phyloP scores from a whole-genome alignment of 2,888 invertebrate species.

The Aphodius sticticus region DNA sequence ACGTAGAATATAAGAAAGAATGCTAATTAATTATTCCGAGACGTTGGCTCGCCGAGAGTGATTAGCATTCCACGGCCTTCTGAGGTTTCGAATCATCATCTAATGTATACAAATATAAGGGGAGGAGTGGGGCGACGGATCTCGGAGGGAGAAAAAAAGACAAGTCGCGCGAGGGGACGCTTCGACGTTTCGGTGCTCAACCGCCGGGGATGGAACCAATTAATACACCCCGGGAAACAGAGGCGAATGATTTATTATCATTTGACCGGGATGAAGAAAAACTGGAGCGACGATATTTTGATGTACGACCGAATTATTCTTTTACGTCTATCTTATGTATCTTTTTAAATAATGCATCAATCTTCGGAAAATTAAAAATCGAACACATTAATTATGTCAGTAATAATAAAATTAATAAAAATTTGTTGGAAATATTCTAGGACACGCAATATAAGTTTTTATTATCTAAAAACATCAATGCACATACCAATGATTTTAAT shows the following conservation, averaged over 20 bases:
- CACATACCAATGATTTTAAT: too few relatives aligned
- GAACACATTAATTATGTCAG: too few relatives aligned
- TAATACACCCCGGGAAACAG: slow-evolving; percentile 27
- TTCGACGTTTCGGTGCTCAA: slow-evolving; percentile 17
- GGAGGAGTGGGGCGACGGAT: slow-evolving; percentile 11
- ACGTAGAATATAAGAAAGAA: slow-evolving; percentile 64
- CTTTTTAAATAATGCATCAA: too few relatives aligned
- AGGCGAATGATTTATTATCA: slow-evolving; percentile 23
- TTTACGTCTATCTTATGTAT: not conserved
- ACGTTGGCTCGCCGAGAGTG: slow-evolving; percentile 64
- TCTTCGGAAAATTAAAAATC: too few relatives aligned
- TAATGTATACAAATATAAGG: slow-evolving; percentile 42
- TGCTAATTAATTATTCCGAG: slow-evolving; percentile 68
- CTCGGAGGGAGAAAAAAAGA: slow-evolving; percentile 24
- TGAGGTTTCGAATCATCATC: slow-evolving; percentile 39
- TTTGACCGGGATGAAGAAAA: slow-evolving; percentile 15
- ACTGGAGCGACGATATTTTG: slow-evolving; percentile 22
- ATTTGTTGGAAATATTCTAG: too few relatives aligned
- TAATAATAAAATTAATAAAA: too few relatives aligned
- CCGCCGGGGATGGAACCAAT: slow-evolving; percentile 25
- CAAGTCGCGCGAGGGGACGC: slow-evolving; percentile 12
- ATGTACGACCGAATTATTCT: slow-evolving; percentile 11
- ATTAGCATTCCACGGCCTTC: slow-evolving; percentile 61
- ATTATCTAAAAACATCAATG: too few relatives aligned
- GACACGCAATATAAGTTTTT: too few relatives aligned